Base-by-base conservation (phyloP, 2,113 vertebrate species). In the Hystrix brachyura region DNA sequence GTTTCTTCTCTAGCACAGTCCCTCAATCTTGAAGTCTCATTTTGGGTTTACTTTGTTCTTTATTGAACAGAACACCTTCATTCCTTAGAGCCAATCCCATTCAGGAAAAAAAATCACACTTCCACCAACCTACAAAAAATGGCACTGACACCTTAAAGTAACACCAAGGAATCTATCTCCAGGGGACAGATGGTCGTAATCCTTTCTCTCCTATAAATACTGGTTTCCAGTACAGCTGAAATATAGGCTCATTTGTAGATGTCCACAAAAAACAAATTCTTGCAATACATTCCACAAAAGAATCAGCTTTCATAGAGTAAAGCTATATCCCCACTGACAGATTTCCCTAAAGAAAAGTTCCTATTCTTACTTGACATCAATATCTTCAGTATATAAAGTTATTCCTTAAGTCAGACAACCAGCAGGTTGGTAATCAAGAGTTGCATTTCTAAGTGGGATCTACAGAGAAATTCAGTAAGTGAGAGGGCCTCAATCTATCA, bases 211-310 rank as follows among this genome's bases (percentile, higher is more conserved):
- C 25, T 51, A 10, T 65, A 87, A 97, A 72, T 87, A 93, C 2
- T 81, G 3, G 34, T 71, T 91, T 90, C 74, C 34, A 81, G 29
- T 27, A 32, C 3, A 69, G 18, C 17, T 85, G 59, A 96, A 94
- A 87, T 55, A 17, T 67, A 94, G 67, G 32, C 13, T 80, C 43
- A 55, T 38, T 81, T 87, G 65, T 74, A 97, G 62, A 83, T 82
- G 29, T 94, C 81, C 60, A 90, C 79, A 94, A 21, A 94, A 96
- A 95, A 90, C 38, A 96, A 90, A 90, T 86, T 51, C 88, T 83
- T 74, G 65, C 90, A 96, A 80, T 69, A 81, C n/a, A 89, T 85
- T 96, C 79, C 53, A 71, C 46, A 96, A 93, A 96, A 93, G 12
- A 97, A 93, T 93, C 62, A 95, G 13, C 48, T 82, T 90, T 86